Percentiles rank a stretch among this genome's conserved stretches.
Evolutionary conservation across 2,888 invertebrate genomes (phyloP).

Genomic region (Cepaea hortensis): DNA sequence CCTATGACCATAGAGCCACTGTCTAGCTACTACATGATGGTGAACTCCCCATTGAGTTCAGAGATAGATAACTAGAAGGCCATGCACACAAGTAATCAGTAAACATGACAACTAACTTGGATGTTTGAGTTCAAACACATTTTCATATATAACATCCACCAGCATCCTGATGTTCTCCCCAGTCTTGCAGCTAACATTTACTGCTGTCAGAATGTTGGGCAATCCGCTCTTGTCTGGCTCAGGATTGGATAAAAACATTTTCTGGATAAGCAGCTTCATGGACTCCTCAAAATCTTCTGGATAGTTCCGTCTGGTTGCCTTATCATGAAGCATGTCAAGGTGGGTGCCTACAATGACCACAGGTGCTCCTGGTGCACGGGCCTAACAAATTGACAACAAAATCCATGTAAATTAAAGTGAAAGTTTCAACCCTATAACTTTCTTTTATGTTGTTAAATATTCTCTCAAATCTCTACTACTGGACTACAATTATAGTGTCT

Average conservation of each 20-base stretch:
- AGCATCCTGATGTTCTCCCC: slow-evolving; percentile 91
- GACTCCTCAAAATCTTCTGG: slow-evolving; percentile 90
- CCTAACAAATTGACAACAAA: slow-evolving; percentile 77
- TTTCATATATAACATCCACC: slow-evolving; percentile 93
- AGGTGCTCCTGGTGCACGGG: slow-evolving; percentile 95
- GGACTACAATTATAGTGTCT: too few relatives aligned
- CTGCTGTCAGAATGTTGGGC: slow-evolving; percentile 91
- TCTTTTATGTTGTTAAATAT: neutral
- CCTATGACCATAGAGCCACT: too few relatives aligned
- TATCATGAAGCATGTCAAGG: slow-evolving; percentile 85
- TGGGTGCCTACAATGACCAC: slow-evolving; percentile 97
- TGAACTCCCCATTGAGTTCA: neutral
- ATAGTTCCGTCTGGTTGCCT: slow-evolving; percentile 78
- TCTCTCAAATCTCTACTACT: neutral
- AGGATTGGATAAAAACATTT: slow-evolving; percentile 87
- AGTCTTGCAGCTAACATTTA: slow-evolving; percentile 89
- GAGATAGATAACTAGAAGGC: neutral
- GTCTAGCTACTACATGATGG: too few relatives aligned
- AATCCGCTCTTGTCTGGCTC: slow-evolving; percentile 97
- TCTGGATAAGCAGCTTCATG: slow-evolving; percentile 82
- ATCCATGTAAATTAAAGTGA: neutral
- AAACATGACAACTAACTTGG: slow-evolving; percentile 81
- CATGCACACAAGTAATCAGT: too few relatives aligned
- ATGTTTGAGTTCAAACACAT: slow-evolving; percentile 91
- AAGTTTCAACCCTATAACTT: neutral